Percentiles rank a stretch among this genome's conserved stretches.
phyloP scores from a whole-genome alignment of 2,888 invertebrate genomes.

The Nezara viridula region DNA sequence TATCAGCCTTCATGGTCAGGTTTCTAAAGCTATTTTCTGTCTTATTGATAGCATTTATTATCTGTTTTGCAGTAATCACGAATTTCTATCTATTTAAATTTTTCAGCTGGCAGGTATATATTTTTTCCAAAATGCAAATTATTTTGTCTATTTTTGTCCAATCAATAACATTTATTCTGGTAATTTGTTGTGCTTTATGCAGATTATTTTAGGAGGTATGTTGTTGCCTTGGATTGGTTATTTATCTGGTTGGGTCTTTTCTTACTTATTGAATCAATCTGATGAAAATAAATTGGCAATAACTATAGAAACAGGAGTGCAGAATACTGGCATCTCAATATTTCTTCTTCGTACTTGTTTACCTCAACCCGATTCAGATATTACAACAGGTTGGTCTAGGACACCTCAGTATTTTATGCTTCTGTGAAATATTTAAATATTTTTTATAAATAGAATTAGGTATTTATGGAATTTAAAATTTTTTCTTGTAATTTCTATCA shows the following conservation, averaged over 20 bases:
- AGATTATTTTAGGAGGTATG: conserved; percentile 86
- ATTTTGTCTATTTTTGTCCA: conserved; percentile 47
- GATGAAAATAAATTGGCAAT: conserved; percentile 85
- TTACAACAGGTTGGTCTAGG: conserved; percentile 79
- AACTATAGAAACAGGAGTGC: conserved; percentile 92
- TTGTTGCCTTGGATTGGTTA: conserved; percentile 88
- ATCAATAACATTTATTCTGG: not conserved
- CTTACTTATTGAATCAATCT: conserved; percentile 76
- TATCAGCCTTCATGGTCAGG: conserved; percentile 80
- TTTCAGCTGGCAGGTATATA: conserved; percentile 86
- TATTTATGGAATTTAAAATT: too few relatives aligned
- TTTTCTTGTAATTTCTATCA: too few relatives aligned
- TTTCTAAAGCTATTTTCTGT: conserved; percentile 89
- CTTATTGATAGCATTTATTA: conserved; percentile 84
- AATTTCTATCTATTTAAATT: conserved; percentile 90
- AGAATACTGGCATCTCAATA: conserved; percentile 94
- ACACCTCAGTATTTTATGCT: not conserved
- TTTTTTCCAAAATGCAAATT: not conserved
- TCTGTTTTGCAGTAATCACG: conserved; percentile 88
- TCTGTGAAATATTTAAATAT: too few relatives aligned
- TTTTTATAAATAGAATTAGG: too few relatives aligned
- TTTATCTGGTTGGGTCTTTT: conserved; percentile 76
- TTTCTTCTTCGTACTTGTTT: conserved; percentile 87
- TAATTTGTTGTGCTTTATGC: conserved; percentile 66
- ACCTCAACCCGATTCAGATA: conserved; percentile 87